Evolutionary conservation across 2,888 invertebrate species (phyloP).

Genomic region (Flabesymbios commensalis): DNA sequence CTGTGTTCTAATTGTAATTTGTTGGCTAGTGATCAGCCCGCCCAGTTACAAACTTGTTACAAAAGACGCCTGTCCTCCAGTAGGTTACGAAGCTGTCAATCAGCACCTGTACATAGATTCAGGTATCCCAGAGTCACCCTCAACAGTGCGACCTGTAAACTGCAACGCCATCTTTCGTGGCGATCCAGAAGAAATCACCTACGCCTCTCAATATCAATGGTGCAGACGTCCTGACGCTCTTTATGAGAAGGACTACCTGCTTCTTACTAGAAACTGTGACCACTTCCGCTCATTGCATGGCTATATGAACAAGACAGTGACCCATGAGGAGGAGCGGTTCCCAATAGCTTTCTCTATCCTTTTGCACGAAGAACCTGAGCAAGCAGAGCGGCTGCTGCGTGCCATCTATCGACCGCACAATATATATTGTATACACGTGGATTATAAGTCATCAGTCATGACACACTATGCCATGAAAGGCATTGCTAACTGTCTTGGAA

Average conservation of each 20-base stretch:
- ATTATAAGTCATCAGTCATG: conserved; percentile 39
- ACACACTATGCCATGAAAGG: conserved; percentile 35
- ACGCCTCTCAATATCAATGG: too few species aligned
- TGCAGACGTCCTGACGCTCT: conserved; percentile 10
- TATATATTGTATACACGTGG: conserved; percentile 56
- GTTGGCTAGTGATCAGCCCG: too few species aligned
- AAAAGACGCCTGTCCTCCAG: too few species aligned
- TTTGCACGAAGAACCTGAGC: conserved; percentile 41
- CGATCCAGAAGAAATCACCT: too few species aligned
- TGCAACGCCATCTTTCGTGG: too few species aligned
- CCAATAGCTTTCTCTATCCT: conserved; percentile 49
- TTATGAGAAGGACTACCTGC: conserved; percentile 5
- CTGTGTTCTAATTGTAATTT: too few species aligned
- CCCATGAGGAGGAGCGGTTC: conserved; percentile 38
- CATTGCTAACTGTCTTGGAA: conserved; percentile 42
- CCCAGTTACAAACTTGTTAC: too few species aligned
- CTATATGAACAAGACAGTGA: conserved; percentile 7
- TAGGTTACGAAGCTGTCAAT: too few species aligned
- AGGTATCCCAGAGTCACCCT: too few species aligned
- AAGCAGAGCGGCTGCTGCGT: conserved; percentile 47
- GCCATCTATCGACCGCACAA: conserved; percentile 54
- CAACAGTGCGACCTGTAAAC: too few species aligned
- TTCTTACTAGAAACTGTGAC: conserved; percentile 11
- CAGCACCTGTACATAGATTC: too few species aligned
- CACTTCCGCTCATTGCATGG: conserved; percentile 6